phyloP scores from a whole-genome alignment of 64 coral and sea anemone genomes.

The Pocillopora damicornis region DNA sequence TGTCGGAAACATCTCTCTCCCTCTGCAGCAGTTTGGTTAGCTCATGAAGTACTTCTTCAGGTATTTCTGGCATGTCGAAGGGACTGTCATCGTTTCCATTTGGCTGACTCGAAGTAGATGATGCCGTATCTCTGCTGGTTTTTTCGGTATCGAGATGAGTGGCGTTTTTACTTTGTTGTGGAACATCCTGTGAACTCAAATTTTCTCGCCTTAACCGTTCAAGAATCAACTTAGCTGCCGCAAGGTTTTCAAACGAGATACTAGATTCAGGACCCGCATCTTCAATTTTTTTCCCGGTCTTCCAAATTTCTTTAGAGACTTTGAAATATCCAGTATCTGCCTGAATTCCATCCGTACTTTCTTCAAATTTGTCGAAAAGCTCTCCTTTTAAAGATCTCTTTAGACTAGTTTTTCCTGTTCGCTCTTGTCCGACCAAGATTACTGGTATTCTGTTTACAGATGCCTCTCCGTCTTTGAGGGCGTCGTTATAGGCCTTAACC shows the following conservation, averaged over 20 bases:
- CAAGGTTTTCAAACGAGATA: neutral
- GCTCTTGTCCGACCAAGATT: neutral
- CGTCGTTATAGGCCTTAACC: neutral
- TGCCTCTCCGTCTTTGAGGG: neutral
- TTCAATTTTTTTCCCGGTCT: neutral
- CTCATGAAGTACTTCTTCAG: neutral
- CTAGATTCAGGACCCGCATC: neutral
- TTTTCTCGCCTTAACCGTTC: neutral
- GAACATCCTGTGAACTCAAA: too few species aligned
- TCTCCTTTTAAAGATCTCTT: neutral
- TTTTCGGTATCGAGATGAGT: too few species aligned
- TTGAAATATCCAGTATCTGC: neutral
- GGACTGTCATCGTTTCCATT: too few species aligned
- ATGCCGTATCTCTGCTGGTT: too few species aligned
- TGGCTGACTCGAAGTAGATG: too few species aligned
- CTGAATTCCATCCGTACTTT: neutral
- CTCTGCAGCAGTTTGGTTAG: too few species aligned
- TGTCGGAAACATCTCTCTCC: too few species aligned
- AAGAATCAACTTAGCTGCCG: neutral
- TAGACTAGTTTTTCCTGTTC: slow-evolving; percentile 10
- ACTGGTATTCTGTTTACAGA: neutral
- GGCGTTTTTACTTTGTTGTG: too few species aligned
- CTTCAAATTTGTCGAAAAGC: neutral
- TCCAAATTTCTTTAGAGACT: slow-evolving; percentile 1
- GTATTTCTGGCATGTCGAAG: neutral